phyloP scores from a whole-genome alignment of 2,113 vertebrate genomes.

The Gambusia affinis region DNA sequence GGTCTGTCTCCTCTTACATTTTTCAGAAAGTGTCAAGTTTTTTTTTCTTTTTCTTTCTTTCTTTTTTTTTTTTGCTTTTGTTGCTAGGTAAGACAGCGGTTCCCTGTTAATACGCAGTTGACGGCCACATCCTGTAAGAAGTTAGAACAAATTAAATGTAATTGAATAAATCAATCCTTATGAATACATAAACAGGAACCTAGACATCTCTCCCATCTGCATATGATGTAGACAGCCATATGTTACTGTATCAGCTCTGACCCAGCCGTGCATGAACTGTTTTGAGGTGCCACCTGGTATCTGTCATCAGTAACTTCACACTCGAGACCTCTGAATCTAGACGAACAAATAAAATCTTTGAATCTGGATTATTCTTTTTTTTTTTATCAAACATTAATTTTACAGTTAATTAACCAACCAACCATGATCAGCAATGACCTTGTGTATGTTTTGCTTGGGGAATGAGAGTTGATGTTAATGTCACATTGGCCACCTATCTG shows the following conservation, averaged over 20 bases:
- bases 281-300: neutral
- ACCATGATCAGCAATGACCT: too few relatives aligned
- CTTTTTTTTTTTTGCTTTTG: neutral
- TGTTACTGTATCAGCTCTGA: neutral
- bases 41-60: neutral
- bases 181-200: constrained; percentile 6
- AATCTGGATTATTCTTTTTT: neutral
- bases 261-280: neutral
- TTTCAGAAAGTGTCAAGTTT: constrained; percentile 28
- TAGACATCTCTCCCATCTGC: neutral
- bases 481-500: neutral
- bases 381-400: too few relatives aligned
- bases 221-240: neutral
- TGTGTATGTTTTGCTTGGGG: too few relatives aligned
- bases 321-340: neutral
- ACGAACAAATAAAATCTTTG: neutral
- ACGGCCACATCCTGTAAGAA: neutral
- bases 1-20: constrained; percentile 28
- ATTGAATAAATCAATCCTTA: constrained; percentile 4
- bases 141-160: neutral
- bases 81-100: neutral
- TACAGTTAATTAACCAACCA: too few relatives aligned
- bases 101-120: neutral
- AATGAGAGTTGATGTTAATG: too few relatives aligned
- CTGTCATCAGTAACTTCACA: neutral